Percentiles rank a stretch among this genome's conserved stretches.
These are phyloP conservation scores for Paracyclopina nana DNA, from an alignment of 1,140 invertebrate genomes.

Conservation along the genomic window DNA sequence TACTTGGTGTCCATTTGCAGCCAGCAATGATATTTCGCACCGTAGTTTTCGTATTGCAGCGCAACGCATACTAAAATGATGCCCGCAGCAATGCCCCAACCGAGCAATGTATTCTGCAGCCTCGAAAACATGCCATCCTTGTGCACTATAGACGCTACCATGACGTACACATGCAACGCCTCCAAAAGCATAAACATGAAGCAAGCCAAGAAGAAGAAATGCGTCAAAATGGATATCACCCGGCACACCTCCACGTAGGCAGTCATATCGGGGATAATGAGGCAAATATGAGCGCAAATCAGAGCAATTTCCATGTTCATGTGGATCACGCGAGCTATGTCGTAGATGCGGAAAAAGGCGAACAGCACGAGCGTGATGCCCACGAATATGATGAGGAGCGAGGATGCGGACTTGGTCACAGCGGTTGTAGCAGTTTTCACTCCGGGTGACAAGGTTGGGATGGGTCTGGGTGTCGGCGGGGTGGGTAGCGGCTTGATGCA, in stretches of 20 bases:
- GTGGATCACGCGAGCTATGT: slow-evolving; percentile 23
- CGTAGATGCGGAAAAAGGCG: slow-evolving; percentile 23
- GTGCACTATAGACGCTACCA: slow-evolving; percentile 25
- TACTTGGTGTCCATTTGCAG: slow-evolving; percentile 22
- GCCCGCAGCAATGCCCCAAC: slow-evolving; percentile 23
- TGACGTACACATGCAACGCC: slow-evolving; percentile 24
- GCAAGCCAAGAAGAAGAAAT: slow-evolving; percentile 26
- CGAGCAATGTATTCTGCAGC: slow-evolving; percentile 23
- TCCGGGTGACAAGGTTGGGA: slow-evolving; percentile 21
- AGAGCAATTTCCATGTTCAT: slow-evolving; percentile 26
- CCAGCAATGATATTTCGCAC: slow-evolving; percentile 25
- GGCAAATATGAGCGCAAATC: slow-evolving; percentile 22
- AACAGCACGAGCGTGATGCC: slow-evolving; percentile 22
- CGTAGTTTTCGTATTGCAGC: slow-evolving; percentile 24
- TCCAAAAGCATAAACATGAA: slow-evolving; percentile 25
- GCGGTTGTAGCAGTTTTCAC: slow-evolving; percentile 23
- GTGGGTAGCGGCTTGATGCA: slow-evolving; percentile 20
- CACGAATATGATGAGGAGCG: slow-evolving; percentile 23
- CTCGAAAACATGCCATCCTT: slow-evolving; percentile 23
- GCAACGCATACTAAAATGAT: slow-evolving; percentile 22
- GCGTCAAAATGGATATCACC: slow-evolving; percentile 22
- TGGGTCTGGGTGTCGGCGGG: slow-evolving; percentile 22
- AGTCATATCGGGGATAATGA: slow-evolving; percentile 19
- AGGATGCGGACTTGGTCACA: slow-evolving; percentile 23
- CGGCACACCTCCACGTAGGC: slow-evolving; percentile 18